A percentile compares a stretch with the other conserved stretches of the same genome.
Evolutionary conservation across 2,113 vertebrate species (phyloP).

Genomic region (Trachemys scripta): DNA sequence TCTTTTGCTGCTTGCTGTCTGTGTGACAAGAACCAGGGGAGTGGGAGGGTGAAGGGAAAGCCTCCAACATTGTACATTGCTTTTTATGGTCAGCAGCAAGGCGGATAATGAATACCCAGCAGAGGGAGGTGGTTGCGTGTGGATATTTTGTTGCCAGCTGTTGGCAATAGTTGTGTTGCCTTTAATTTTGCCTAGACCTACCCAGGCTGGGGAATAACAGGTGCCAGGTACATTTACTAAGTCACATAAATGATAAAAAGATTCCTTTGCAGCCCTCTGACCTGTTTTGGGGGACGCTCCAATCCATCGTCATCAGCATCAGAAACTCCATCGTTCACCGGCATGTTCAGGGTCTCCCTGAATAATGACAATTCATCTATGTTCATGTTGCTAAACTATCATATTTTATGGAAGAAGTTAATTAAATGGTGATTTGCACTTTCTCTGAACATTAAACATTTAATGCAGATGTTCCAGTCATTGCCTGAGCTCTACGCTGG

Average conservation of each 20-base stretch:
- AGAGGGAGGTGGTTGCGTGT: not conserved
- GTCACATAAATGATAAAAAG: constrained; percentile 37
- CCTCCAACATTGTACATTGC: too few species aligned
- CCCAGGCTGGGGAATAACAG: constrained; percentile 18
- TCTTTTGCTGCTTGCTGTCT: too few species aligned
- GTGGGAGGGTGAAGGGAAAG: too few species aligned
- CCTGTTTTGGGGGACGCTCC: constrained; percentile 4
- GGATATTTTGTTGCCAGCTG: constrained; percentile 40
- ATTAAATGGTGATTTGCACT: constrained; percentile 77
- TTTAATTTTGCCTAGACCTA: constrained; percentile 36
- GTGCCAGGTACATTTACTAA: constrained; percentile 9
- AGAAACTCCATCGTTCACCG: constrained; percentile 23
- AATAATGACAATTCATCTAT: constrained; percentile 70
- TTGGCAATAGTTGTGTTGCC: constrained; percentile 47
- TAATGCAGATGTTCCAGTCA: constrained; percentile 74
- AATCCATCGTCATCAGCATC: constrained; percentile 40
- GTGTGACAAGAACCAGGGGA: too few species aligned
- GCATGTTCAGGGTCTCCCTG: constrained; percentile 8
- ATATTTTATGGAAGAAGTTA: constrained; percentile 76
- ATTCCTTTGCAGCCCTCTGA: not conserved
- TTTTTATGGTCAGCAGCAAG: constrained; percentile 20
- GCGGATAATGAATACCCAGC: not conserved
- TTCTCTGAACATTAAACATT: constrained; percentile 73
- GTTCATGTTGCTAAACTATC: constrained; percentile 70
- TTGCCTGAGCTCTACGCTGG: constrained; percentile 65